phyloP scores from a whole-genome alignment of 2,113 vertebrate genomes.

The Tricholaema leucomelas region DNA sequence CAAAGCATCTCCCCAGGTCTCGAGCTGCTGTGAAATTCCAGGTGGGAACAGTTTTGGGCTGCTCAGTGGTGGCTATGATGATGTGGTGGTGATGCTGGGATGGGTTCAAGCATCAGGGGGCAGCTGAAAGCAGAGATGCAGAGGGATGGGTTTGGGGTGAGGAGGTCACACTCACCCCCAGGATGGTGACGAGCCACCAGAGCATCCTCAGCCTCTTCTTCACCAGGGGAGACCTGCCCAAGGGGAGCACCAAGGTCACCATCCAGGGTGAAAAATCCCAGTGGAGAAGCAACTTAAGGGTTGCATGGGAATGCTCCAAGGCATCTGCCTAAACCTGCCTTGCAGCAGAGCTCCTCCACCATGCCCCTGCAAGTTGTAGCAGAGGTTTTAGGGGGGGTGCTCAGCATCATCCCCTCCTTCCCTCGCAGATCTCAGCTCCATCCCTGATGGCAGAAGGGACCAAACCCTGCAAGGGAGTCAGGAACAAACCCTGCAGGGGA shows the following conservation, averaged over 20 bases:
- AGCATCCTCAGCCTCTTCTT: background rate
- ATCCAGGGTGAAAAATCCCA: background rate
- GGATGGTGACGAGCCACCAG: background rate
- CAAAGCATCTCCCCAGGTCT: background rate
- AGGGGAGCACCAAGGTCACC: background rate
- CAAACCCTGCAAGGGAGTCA: too few species aligned
- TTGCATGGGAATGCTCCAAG: background rate
- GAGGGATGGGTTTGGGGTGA: background rate
- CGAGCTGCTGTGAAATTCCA: background rate
- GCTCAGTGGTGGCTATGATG: fast-evolving
- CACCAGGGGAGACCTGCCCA: background rate
- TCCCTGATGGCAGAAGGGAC: background rate
- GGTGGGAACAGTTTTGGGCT: background rate
- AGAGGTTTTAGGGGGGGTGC: background rate
- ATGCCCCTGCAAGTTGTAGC: fast-evolving
- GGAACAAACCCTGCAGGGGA: too few species aligned
- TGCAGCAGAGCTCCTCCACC: background rate
- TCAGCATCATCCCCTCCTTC: background rate
- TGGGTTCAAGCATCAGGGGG: background rate
- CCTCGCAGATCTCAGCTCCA: background rate
- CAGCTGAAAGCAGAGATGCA: background rate
- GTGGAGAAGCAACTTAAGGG: fast-evolving
- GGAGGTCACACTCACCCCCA: conserved; percentile 9
- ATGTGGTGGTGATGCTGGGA: background rate
- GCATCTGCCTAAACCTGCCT: background rate